Evolutionary conservation across 2,888 invertebrate species (phyloP).

Genomic region (Drosophila atripex): DNA sequence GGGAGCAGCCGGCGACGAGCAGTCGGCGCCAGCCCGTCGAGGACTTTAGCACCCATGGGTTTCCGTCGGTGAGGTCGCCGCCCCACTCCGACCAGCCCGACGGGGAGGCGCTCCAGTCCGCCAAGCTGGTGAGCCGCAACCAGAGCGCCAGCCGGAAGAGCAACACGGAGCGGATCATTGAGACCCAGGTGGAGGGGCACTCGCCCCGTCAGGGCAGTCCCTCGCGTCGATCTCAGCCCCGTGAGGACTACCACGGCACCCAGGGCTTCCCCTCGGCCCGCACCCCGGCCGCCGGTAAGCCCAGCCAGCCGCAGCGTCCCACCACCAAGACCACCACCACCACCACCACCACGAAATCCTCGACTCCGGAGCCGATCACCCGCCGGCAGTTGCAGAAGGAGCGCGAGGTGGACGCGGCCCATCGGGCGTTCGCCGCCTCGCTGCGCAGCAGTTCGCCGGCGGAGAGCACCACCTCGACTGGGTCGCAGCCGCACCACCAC

Average conservation of each 20-base stretch:
- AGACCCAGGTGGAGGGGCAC: slow-evolving; percentile 57
- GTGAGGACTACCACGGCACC: slow-evolving; percentile 54
- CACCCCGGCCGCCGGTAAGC: slow-evolving; percentile 57
- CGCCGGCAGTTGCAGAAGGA: slow-evolving; percentile 77
- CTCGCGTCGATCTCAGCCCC: slow-evolving; percentile 48
- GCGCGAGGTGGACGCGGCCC: slow-evolving; percentile 86
- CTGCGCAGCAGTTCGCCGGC: slow-evolving; percentile 88
- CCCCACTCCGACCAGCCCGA: slow-evolving; percentile 55
- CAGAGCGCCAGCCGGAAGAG: slow-evolving; percentile 55
- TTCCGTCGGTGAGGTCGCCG: slow-evolving; percentile 65
- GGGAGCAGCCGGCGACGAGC: slow-evolving; percentile 57
- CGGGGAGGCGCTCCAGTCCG: slow-evolving; percentile 45
- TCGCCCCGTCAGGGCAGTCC: slow-evolving; percentile 39
- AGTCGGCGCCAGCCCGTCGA: slow-evolving; percentile 49
- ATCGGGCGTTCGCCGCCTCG: slow-evolving; percentile 90
- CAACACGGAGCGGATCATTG: slow-evolving; percentile 71
- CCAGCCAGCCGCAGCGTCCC: slow-evolving; percentile 46
- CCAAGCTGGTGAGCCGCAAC: slow-evolving; percentile 36
- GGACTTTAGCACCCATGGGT: slow-evolving; percentile 72
- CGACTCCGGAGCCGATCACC: slow-evolving; percentile 51
- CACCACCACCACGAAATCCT: slow-evolving; percentile 44
- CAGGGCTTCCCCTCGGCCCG: slow-evolving; percentile 68
- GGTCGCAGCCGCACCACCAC: slow-evolving; percentile 79
- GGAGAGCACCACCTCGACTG: slow-evolving; percentile 82
- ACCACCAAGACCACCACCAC: slow-evolving; percentile 40